These are phyloP conservation scores for Spodoptera litura DNA, from an alignment of 1,140 invertebrate species.

Conservation along the genomic window DNA sequence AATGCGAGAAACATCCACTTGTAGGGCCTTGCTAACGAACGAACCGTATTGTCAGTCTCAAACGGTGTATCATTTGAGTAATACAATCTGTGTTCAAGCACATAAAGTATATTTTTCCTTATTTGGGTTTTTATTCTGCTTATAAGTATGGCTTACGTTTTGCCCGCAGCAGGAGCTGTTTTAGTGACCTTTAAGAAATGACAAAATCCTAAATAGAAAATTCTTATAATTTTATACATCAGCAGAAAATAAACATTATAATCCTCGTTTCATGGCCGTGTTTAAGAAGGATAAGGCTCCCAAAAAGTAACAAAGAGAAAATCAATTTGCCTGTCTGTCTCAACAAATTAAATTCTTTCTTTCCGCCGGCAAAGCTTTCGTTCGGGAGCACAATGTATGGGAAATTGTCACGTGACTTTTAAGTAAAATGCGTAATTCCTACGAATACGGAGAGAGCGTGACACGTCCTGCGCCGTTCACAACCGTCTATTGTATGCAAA, in stretches of 20 bases:
- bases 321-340: constrained; percentile 44
- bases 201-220: not conserved
- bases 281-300: constrained; percentile 8
- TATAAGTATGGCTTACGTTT: not conserved
- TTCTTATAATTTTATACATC: not conserved
- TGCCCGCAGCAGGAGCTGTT: not conserved
- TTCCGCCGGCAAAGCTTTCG: constrained; percentile 33
- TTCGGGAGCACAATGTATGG: constrained; percentile 56
- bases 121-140: not conserved
- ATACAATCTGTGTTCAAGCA: not conserved
- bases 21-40: constrained; percentile 57
- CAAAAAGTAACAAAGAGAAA: constrained; percentile 30
- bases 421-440: constrained; percentile 66
- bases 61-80: not conserved
- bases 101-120: not conserved
- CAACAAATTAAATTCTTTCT: constrained; percentile 57
- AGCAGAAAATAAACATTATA: not conserved
- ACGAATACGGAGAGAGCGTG: constrained; percentile 54
- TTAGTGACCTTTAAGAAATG: constrained; percentile 11
- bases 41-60: constrained; percentile 44
- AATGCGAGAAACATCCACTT: constrained; percentile 63
- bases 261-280: not conserved
- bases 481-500: constrained; percentile 82
- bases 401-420: constrained; percentile 69
- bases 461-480: constrained; percentile 69